Conservation (phyloP, 2,113 vertebrate species). For the Lepus europaeus region DNA sequence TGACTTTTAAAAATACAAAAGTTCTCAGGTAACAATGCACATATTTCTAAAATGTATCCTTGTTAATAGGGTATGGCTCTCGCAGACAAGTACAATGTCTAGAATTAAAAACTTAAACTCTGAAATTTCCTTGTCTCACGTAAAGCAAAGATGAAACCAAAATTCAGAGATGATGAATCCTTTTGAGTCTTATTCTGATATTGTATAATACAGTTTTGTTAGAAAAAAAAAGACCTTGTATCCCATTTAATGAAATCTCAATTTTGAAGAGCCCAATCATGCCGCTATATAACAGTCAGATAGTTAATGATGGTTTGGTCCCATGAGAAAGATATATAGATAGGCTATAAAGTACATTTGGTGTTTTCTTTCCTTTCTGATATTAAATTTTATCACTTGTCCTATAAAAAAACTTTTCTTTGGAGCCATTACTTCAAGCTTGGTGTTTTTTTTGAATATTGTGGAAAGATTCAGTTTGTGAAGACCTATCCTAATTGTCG, state of each 20-base stretch:
- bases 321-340: background rate
- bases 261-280: background rate
- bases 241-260: background rate
- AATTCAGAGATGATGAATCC: constrained; percentile 12
- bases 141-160: background rate
- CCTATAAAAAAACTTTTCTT: background rate
- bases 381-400: background rate
- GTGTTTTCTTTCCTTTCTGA: background rate
- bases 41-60: constrained; percentile 11
- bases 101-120: background rate
- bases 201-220: background rate
- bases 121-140: background rate
- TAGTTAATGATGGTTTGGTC: background rate
- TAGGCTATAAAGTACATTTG: background rate
- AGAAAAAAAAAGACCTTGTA: background rate
- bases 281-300: background rate
- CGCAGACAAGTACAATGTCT: background rate
- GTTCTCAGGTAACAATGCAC: background rate
- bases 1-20: background rate
- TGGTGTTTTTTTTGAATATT: background rate
- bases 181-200: background rate
- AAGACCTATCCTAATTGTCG: background rate
- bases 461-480: background rate
- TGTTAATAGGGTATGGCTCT: background rate
- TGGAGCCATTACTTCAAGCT: background rate